A percentile compares a stretch with the other conserved stretches of the same genome.
These are phyloP conservation scores for Microplitis deprimator DNA, from an alignment of 2,888 invertebrate species.

Conservation along the genomic window DNA sequence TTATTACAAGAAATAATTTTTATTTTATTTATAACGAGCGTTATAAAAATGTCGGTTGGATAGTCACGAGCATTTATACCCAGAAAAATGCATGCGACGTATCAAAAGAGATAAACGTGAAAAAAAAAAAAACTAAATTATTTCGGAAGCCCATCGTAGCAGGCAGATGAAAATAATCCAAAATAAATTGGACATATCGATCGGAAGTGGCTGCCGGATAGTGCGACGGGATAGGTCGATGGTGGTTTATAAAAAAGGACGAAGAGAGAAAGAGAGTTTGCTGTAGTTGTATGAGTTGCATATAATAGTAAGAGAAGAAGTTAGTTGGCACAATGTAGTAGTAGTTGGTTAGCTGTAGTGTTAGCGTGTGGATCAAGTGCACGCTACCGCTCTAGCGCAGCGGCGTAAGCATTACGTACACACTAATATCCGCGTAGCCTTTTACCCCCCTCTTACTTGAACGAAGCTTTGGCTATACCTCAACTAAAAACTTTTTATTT, in stretches of 20 bases:
- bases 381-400: conserved; percentile 49
- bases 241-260: conserved; percentile 7
- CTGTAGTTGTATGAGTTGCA: too few species aligned
- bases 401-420: conserved; percentile 58
- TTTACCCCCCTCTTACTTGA: conserved; percentile 37
- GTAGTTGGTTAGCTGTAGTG: conserved; percentile 39
- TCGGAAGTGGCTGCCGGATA: conserved; percentile 49
- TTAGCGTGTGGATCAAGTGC: conserved; percentile 50
- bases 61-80: neutral
- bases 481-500: conserved; percentile 60
- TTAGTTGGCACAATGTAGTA: conserved; percentile 54
- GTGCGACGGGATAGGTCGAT: conserved; percentile 13
- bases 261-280: conserved; percentile 14
- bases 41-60: neutral
- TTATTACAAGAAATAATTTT: neutral
- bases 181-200: conserved; percentile 64
- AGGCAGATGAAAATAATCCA: conserved; percentile 61
- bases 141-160: neutral
- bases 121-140: neutral
- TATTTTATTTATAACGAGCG: neutral
- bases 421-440: conserved; percentile 50
- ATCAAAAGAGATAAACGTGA: neutral
- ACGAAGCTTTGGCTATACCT: conserved; percentile 42
- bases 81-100: neutral
- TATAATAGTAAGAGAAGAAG: conserved; percentile 33